Evolutionary conservation across 1,140 invertebrate species (phyloP).

Genomic region (Listronotus oregonensis): DNA sequence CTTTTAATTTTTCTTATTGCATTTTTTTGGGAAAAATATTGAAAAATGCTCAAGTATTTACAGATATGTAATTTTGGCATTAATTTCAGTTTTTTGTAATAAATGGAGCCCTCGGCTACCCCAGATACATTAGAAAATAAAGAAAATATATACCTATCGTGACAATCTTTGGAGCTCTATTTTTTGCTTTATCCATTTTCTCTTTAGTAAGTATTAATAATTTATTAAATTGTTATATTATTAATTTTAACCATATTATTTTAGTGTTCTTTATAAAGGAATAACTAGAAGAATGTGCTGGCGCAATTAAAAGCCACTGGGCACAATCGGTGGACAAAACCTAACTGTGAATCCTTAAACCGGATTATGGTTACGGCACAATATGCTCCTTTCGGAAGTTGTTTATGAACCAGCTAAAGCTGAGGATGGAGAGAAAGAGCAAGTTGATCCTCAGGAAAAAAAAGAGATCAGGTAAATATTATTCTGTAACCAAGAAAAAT

Average conservation of each 20-base stretch:
- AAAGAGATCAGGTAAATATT: conserved; percentile 59
- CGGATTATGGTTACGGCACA: conserved; percentile 70
- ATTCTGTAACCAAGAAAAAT: background rate
- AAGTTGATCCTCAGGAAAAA: conserved; percentile 68
- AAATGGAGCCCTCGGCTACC: conserved; percentile 49
- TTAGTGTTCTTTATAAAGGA: conserved; percentile 48
- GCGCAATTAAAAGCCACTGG: conserved; percentile 48
- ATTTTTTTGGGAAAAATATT: conserved; percentile 47
- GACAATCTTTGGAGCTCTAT: conserved; percentile 48
- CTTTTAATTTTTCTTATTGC: conserved; percentile 45
- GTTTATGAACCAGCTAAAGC: conserved; percentile 62
- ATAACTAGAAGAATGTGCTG: conserved; percentile 49
- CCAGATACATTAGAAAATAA: conserved; percentile 43
- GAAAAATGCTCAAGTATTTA: too few species aligned
- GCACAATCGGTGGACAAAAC: conserved; percentile 46
- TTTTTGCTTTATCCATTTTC: conserved; percentile 45
- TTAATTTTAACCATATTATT: conserved; percentile 1
- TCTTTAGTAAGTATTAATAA: conserved; percentile 44
- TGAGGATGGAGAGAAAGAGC: conserved; percentile 67
- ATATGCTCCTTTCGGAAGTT: conserved; percentile 72
- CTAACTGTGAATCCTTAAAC: conserved; percentile 68
- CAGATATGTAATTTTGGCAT: background rate
- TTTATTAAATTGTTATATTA: background rate
- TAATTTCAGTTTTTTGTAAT: conserved; percentile 47
- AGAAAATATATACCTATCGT: conserved; percentile 46